Evolutionary conservation across 2,113 vertebrate species (phyloP), one percentile per base, ranked within the genome.

Genomic region (Alosa alosa): DNA sequence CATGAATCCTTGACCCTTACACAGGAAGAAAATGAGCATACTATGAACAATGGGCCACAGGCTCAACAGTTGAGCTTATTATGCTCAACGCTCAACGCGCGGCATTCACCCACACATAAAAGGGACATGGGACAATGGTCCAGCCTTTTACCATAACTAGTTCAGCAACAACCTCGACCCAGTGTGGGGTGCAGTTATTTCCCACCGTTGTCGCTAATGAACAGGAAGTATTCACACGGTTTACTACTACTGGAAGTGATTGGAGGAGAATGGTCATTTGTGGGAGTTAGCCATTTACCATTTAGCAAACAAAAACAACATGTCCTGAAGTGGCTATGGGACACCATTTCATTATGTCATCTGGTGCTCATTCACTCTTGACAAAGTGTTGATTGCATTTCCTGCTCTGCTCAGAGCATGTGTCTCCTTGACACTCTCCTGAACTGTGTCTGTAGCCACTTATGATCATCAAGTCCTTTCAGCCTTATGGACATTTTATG

Each of bases 1-100:
- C 36, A 84, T 11, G 45, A 87, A 84, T 83, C 68, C 64, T 81
- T 89, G 50, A 87, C 81, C 81, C 83, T 87, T 83, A 72, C 86
- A 81, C 36, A 36, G 81, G 25, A 78, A 36, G 72, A 46, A 84
- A 87, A 87, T 83, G 81, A 86, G 83, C 64, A 57, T 50, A 11
- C 31, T 52, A 52, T 84, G 81, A 86, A 87, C 81, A 84, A 84
- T 81, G 45, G 57, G 68, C 31, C 41, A 78, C 72, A 78, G 25
- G 36, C 72, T 78, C 31, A 17, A 78, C 31, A 78, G 31, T 31
- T 0, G 72, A 78, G 72, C 72, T 78, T 39, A 78, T 78, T 50
- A 88, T 89, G 10, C 72, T 36, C n/a, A n/a, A n/a, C n/a, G 31
- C 31, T 78, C 72, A 36, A 39, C 20, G 72, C 17, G 36, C 72